A percentile compares a stretch with the other conserved stretches of the same genome.
Evolutionary conservation across 2,888 invertebrate genomes (phyloP).

Genomic region (Clivina fossor): DNA sequence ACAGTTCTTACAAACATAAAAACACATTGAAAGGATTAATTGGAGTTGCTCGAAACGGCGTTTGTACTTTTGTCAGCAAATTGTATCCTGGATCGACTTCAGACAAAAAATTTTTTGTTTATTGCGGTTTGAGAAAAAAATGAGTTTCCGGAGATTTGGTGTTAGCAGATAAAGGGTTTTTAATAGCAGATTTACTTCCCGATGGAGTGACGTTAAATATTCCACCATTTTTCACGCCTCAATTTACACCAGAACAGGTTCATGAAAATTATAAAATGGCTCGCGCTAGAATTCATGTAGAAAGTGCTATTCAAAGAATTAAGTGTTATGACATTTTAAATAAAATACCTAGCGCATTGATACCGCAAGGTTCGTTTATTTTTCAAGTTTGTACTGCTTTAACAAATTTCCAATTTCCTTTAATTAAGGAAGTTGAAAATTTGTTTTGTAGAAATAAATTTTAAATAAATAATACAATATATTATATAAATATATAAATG

Average conservation of each 20-base stretch:
- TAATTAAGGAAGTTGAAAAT: conserved; percentile 12
- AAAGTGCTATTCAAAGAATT: conserved; percentile 40
- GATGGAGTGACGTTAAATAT: conserved; percentile 41
- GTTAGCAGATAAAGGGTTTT: conserved; percentile 42
- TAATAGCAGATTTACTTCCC: conserved; percentile 41
- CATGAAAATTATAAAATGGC: conserved; percentile 40
- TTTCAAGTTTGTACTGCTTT: conserved; percentile 9
- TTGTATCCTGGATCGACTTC: conserved; percentile 43
- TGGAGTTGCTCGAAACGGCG: conserved; percentile 44
- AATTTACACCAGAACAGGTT: conserved; percentile 39
- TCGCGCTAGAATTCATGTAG: conserved; percentile 41
- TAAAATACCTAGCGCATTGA: conserved; percentile 8
- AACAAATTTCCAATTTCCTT: conserved; percentile 3
- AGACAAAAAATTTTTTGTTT: conserved; percentile 40
- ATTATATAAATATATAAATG: too few relatives aligned
- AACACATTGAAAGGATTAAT: conserved; percentile 43
- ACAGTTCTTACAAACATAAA: conserved; percentile 40
- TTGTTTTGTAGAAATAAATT: too few relatives aligned
- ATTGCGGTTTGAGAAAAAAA: conserved; percentile 38
- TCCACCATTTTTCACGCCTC: conserved; percentile 41
- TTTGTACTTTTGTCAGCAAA: conserved; percentile 41
- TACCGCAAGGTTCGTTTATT: neutral
- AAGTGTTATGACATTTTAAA: conserved; percentile 36
- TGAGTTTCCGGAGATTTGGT: conserved; percentile 41
- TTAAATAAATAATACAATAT: too few relatives aligned